Base-by-base conservation (phyloP, 37 sponge, comb jelly and placozoan species). In the Amphimedon queenslandica region DNA sequence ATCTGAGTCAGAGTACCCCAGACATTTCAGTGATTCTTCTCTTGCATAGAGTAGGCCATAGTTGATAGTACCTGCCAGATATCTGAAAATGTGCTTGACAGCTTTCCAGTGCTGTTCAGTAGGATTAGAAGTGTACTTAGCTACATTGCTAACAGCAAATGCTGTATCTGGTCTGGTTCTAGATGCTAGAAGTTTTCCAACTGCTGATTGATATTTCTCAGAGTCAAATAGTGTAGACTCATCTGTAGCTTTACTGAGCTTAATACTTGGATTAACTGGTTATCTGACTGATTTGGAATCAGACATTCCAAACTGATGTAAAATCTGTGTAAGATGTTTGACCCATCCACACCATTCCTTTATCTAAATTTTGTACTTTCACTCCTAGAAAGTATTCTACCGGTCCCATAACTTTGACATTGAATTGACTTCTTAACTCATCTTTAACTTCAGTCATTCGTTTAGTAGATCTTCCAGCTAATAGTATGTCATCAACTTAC, bases 271-370 rank as follows among this genome's bases (percentile, higher is more conserved):
- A 31, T 65, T 37, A 65, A 70, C 71, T 39, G 71, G 71, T 30
- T 47, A n/a, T n/a, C n/a, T n/a, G 40, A 23, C 77, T 33, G 67
- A 31, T 55, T 84, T 77, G n/a, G 58, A 32, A 27, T 82, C 43
- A 29, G 71, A 57, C 79, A 84, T 77, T 56, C 68, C 78, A 72
- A 65, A 77, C 40, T 73, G 72, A 67, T 73, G 57, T 35, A 85
- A 63, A 57, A 79, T 85, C 57, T 34, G 71, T 69, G 57, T 66
- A 85, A 8, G 80, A 58, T 43, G 86, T 80, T 69, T 85, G 80
- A 31, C 86, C 80, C 32, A 85, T 79, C 86, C 86, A 85, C 34
- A 85, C 56, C n/a, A n/a, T n/a, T n/a, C n/a, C n/a, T 6, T 55
- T 70, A 4, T 37, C 63, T 23, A 66, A n/a, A 30, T 80, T 55